phyloP scores from a whole-genome alignment of 2,113 vertebrate species.

The Boulengeromyrus knoepffleri region DNA sequence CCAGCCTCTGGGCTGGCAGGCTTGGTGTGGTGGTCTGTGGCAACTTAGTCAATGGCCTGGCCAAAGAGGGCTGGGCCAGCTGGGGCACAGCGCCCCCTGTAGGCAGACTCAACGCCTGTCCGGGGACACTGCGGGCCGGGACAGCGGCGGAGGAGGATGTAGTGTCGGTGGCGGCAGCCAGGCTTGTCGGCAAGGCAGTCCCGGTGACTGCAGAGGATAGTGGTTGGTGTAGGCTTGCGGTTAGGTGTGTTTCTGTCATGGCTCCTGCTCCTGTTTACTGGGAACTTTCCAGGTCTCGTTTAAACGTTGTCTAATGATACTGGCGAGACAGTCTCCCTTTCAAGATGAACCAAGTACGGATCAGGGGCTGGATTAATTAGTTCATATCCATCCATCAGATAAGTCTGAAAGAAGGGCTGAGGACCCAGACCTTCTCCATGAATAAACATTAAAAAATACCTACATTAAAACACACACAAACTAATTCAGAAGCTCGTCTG shows the following conservation, averaged over 20 bases:
- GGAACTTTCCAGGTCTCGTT: neutral
- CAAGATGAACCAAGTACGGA: neutral
- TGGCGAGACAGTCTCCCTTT: neutral
- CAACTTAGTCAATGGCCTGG: constrained; percentile 49
- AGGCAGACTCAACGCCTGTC: constrained; percentile 62
- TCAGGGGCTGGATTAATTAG: neutral
- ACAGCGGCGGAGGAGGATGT: constrained; percentile 45
- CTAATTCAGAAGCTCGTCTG: neutral
- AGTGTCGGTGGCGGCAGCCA: constrained; percentile 63
- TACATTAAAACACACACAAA: neutral
- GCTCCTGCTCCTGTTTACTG: neutral
- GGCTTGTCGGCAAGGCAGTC: constrained; percentile 75
- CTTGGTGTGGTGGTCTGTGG: constrained; percentile 69
- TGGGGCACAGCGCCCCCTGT: constrained; percentile 55
- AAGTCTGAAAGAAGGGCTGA: neutral
- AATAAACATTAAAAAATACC: neutral
- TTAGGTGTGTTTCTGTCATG: constrained; percentile 47
- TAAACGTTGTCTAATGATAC: neutral
- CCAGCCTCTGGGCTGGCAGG: constrained; percentile 87
- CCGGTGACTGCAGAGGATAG: constrained; percentile 80
- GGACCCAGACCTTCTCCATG: neutral
- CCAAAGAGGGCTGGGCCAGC: constrained; percentile 57
- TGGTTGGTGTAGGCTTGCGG: constrained; percentile 61
- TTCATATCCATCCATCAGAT: neutral
- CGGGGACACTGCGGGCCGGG: constrained; percentile 58